Evolutionary conservation across 2,888 invertebrate species (phyloP), one percentile per base, ranked within the genome.

Genomic region (Dermolepida albohirtum): DNA sequence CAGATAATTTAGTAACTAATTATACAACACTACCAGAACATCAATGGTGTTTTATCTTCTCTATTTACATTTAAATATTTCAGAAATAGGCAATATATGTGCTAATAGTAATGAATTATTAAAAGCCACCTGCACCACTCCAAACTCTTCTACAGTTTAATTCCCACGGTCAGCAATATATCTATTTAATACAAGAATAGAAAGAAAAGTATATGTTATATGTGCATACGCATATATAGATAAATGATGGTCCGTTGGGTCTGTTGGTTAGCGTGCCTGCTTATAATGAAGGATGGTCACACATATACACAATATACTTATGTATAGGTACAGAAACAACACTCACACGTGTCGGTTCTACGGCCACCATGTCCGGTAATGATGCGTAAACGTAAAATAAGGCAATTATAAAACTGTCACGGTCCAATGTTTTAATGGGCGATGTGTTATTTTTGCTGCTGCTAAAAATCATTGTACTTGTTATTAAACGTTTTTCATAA

Each of bases 321-420:
- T 17, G 40, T 16, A 17, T 40, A n/a, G 22, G 14, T 40, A 14
- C 5, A 54, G 17, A 34, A 27, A 22, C 43, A 27, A 29, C 34
- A 62, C 34, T 34, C 47, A 62, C 59, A 47, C 47, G 59, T 62
- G 47, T 49, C n/a, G 34, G 44, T 34, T 27, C 6, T 27, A n/a
- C 43, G 47, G 11, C 22, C 59, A 47, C 47, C 29, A 34, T 47
- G 59, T 44, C n/a, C 41, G 59, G 66, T 71, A 73, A 73, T 73
- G 73, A 70, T 69, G 73, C 73, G 69, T 73, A 70, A 73, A 72
- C 62, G 67, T 67, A 54, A 64, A 70, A 70, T 57, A 64, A 71
- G 64, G 59, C 69, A 70, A 68, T 70, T 70, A 68, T 67, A 49
- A 64, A 62, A 64, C 65, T 55, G 64, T 67, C 64, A 66, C 66